phyloP scores from a whole-genome alignment of 2,797 vertebrate species.

The Micrastur ruficollis region DNA sequence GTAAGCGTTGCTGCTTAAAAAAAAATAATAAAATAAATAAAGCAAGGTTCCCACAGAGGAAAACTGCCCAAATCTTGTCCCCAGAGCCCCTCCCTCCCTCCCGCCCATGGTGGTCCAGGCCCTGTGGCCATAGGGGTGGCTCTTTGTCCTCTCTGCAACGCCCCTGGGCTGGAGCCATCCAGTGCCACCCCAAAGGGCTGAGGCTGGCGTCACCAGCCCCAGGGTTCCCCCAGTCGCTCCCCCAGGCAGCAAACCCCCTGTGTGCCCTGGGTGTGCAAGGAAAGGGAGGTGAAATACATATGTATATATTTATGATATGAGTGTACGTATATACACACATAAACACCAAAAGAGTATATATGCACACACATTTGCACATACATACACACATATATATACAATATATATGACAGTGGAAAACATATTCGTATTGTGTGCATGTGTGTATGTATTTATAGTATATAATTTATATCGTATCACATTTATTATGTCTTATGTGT shows the following conservation, averaged over 20 bases:
- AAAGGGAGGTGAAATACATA: background rate
- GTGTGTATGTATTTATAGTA: no score
- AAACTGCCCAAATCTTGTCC: background rate
- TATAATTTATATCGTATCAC: no score
- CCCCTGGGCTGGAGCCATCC: background rate
- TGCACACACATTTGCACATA: no score
- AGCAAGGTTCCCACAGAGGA: background rate
- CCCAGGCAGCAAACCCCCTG: background rate
- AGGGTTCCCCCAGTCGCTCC: no score
- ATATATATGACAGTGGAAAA: no score
- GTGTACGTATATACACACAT: no score
- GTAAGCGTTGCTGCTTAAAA: background rate
- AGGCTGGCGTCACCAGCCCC: background rate
- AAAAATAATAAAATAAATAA: background rate
- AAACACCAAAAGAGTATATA: no score
- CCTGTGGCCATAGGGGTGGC: fast-evolving
- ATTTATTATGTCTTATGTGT: no score
- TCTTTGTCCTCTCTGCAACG: background rate
- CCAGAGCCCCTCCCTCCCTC: no score
- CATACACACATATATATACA: no score
- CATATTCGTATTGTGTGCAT: no score
- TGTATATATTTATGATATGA: background rate
- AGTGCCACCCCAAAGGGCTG: background rate
- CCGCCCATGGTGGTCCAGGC: fast-evolving
- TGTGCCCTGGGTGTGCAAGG: background rate